Base-by-base conservation (phyloP, 2,888 invertebrate species). In the Copidosoma aretas region DNA sequence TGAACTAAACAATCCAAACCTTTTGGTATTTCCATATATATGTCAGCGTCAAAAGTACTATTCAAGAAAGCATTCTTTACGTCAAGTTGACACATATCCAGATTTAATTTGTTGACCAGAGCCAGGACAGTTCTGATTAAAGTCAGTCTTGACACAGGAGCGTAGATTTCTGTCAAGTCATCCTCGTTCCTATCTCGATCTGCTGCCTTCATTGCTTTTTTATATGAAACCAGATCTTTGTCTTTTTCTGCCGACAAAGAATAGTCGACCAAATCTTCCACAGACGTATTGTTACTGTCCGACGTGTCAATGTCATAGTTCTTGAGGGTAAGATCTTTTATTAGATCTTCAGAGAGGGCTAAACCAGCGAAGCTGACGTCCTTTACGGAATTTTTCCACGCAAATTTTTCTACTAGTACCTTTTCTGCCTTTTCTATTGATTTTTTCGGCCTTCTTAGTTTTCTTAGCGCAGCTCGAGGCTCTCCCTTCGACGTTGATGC, bases 191-290 rank as follows among this genome's bases (percentile, higher is more conserved):
- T 22, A 21, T 53, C 25, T 15, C 15, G 51, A 25, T 32, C 32
- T 4, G n/a, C n/a, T 52, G 25, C 12, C 22, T 14, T 14, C 15
- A 53, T 53, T 15, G 53, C 59, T 60, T 25, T 41, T 65, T 41
- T 53, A 22, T 60, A 12, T 19, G 14, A 22, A 14, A 12, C 4
- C 21, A 8, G 21, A 8, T 53, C 17, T 53, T 53, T 8, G 32
- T 32, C 8, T 14, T 5, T 53, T 19, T 12, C 14, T 12, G 8
- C 21, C 14, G 19, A 12, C 2, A 53, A 12, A 2, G 21, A 5
- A 19, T 53, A 21, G 14, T 19, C 1, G 19, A 4, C 4, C 5
- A 22, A 3, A 53, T 53, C 53, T 21, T 53, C 53, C 8, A 14
- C 53, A 22, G 14, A 22, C 19, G 53, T 19, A n/a, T n/a, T n/a